These are phyloP conservation scores for Disparrhopalites patrizii DNA, from an alignment of 2,888 invertebrate genomes.

Conservation along the genomic window DNA sequence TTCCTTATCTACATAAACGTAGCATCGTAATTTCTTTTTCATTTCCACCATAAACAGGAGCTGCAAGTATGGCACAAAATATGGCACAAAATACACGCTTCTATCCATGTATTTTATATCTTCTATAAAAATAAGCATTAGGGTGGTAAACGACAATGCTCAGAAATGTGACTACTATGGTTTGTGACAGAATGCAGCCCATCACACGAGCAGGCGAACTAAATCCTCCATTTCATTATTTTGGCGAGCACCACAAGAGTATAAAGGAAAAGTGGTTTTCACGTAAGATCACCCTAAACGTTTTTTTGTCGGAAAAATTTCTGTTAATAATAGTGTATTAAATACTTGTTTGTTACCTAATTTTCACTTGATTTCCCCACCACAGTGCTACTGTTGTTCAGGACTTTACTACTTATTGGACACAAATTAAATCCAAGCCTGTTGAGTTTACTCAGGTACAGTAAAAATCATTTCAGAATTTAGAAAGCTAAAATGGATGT, in stretches of 20 bases:
- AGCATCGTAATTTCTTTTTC: neutral
- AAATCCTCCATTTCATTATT: conserved; percentile 29
- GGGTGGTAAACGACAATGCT: too few relatives aligned
- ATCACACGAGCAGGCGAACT: conserved; percentile 30
- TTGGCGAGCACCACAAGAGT: conserved; percentile 38
- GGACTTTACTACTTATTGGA: conserved; percentile 38
- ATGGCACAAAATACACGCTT: too few relatives aligned
- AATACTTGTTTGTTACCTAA: neutral
- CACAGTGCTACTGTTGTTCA: conserved; percentile 35
- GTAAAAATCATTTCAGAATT: neutral
- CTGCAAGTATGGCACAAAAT: too few relatives aligned
- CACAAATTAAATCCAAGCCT: conserved; percentile 24
- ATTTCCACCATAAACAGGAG: neutral
- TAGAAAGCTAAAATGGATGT: too few relatives aligned
- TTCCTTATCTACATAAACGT: neutral
- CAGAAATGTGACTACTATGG: neutral
- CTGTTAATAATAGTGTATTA: neutral
- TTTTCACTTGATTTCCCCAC: neutral
- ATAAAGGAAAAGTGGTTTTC: conserved; percentile 31
- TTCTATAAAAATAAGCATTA: too few relatives aligned
- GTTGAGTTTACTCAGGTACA: conserved; percentile 2
- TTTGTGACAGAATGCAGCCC: conserved; percentile 34
- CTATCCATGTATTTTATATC: too few relatives aligned
- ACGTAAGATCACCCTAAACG: conserved; percentile 33
- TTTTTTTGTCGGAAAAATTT: neutral